Percentiles rank a stretch among this genome's conserved stretches.
Evolutionary conservation across 2,113 vertebrate species (phyloP).

Genomic region (Ascaphus truei): DNA sequence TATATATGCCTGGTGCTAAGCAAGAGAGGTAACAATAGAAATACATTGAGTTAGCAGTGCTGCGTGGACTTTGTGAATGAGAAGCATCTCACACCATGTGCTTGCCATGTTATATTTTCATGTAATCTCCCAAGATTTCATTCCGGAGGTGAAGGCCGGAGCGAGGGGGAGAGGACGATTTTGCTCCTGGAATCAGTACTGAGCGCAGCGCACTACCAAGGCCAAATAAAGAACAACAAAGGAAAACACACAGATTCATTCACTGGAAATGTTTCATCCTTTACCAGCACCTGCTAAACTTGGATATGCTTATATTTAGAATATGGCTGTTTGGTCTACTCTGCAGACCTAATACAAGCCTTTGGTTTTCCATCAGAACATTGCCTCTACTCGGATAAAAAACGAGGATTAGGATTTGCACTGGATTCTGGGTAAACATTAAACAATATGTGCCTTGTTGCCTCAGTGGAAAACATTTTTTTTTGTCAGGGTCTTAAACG

Average conservation of each 20-base stretch:
- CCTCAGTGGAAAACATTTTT: no score
- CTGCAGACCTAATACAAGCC: slow-evolving; percentile 30
- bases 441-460: neutral
- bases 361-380: slow-evolving; percentile 9
- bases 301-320: slow-evolving; percentile 14
- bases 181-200: slow-evolving; percentile 43
- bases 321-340: slow-evolving; percentile 48
- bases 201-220: slow-evolving; percentile 43
- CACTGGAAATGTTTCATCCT: slow-evolving; percentile 2
- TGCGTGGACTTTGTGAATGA: no score
- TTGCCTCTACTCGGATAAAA: neutral
- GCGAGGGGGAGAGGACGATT: slow-evolving; percentile 40
- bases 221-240: slow-evolving; percentile 44
- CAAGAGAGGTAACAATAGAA: slow-evolving; percentile 28
- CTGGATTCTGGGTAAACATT: neutral
- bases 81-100: no score
- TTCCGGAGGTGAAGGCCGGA: slow-evolving; percentile 37
- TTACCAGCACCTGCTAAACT: slow-evolving; percentile 39
- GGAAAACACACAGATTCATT: slow-evolving; percentile 28
- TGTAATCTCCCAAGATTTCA: slow-evolving; percentile 9
- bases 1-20: no score
- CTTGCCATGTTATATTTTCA: neutral
- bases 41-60: no score
- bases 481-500: no score
- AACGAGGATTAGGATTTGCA: neutral